These are phyloP conservation scores for Baccha elongata DNA, from an alignment of 2,888 invertebrate genomes.

Conservation along the genomic window DNA sequence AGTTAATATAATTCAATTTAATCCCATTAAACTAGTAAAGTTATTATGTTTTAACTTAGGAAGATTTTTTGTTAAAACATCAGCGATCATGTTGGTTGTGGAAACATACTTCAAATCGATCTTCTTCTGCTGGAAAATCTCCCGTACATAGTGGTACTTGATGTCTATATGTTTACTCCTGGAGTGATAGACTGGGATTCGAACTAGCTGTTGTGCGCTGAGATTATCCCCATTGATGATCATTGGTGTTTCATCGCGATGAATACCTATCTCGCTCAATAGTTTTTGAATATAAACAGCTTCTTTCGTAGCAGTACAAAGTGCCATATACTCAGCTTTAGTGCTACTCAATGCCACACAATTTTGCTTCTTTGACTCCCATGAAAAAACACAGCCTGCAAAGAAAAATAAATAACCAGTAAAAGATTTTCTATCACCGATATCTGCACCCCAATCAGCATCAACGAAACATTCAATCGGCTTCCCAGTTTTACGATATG, in stretches of 20 bases:
- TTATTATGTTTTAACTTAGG: too few relatives aligned
- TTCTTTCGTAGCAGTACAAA: conserved; percentile 25
- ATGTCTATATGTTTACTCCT: conserved; percentile 50
- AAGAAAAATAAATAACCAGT: not conserved
- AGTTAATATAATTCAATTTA: too few relatives aligned
- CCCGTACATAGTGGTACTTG: conserved; percentile 36
- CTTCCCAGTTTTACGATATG: conserved; percentile 52
- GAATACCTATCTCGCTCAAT: conserved; percentile 22
- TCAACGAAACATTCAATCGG: conserved; percentile 50
- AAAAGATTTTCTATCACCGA: not conserved
- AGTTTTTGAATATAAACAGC: conserved; percentile 20
- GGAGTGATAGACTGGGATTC: conserved; percentile 36
- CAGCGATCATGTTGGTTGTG: not conserved
- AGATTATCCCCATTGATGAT: conserved; percentile 34
- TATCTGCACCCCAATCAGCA: conserved; percentile 11
- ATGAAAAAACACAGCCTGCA: conserved; percentile 1
- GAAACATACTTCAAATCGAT: not conserved
- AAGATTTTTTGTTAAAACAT: not conserved
- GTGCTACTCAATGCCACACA: too few relatives aligned
- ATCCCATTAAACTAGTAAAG: too few relatives aligned
- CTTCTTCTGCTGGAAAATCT: conserved; percentile 9
- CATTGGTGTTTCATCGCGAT: conserved; percentile 19
- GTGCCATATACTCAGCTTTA: too few relatives aligned
- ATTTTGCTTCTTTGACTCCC: too few relatives aligned
- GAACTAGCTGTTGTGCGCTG: conserved; percentile 35